These are phyloP conservation scores for Dipodomys ordii DNA, from an alignment of 2,113 vertebrate genomes.

Conservation along the genomic window DNA sequence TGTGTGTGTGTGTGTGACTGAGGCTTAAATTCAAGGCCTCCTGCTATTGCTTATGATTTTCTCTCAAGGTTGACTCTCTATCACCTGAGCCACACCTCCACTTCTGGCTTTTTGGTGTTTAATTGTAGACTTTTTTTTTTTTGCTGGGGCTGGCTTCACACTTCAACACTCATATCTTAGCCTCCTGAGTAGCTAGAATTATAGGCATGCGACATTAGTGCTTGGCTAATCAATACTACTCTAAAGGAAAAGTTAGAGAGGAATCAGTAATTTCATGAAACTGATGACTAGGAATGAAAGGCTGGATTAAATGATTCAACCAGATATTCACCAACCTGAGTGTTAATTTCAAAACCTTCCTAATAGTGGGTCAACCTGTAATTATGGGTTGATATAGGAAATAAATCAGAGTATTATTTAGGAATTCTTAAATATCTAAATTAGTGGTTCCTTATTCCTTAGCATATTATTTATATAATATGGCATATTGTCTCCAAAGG, in stretches of 20 bases:
- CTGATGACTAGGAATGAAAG: constrained; percentile 14
- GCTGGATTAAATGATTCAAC: neutral
- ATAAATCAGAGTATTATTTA: constrained; percentile 33
- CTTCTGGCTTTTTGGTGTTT: too few species aligned
- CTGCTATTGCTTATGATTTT: too few species aligned
- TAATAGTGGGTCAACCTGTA: neutral
- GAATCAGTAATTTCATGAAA: neutral
- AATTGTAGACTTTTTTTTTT: too few species aligned
- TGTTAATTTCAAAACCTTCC: constrained; percentile 26
- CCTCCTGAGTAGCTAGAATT: too few species aligned
- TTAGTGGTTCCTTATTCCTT: constrained; percentile 13
- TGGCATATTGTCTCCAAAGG: constrained; percentile 27
- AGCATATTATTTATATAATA: neutral
- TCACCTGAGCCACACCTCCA: too few species aligned
- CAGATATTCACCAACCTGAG: neutral
- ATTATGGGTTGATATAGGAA: constrained; percentile 29
- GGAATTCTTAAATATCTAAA: constrained; percentile 11
- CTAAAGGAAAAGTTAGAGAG: constrained; percentile 14
- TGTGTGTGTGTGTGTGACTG: too few species aligned
- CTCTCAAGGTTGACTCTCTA: too few species aligned
- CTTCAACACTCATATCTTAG: too few species aligned
- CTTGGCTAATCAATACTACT: neutral
- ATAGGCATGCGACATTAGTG: too few species aligned
- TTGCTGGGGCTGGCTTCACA: too few species aligned
- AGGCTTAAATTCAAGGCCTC: too few species aligned